phyloP scores from a whole-genome alignment of 1,140 invertebrate species.

The Geopemphigus sp. region DNA sequence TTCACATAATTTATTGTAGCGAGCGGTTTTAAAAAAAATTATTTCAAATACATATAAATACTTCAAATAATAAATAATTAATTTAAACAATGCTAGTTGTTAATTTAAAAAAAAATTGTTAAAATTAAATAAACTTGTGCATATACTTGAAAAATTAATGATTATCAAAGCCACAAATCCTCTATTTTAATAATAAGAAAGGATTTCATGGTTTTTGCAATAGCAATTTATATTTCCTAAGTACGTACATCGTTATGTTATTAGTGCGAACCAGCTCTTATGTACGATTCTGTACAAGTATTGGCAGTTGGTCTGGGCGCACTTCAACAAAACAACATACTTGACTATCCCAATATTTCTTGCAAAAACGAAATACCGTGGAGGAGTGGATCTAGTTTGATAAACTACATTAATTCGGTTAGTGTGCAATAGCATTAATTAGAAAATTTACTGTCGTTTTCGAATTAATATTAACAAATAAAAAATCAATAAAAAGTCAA shows the following conservation, averaged over 20 bases:
- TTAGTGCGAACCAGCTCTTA: constrained; percentile 74
- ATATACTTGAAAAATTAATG: too few species aligned
- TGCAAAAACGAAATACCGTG: constrained; percentile 72
- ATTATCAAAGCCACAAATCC: too few species aligned
- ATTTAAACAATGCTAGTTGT: too few species aligned
- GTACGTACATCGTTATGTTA: neutral
- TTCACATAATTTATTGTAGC: too few species aligned
- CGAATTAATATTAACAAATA: neutral
- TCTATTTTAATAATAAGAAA: too few species aligned
- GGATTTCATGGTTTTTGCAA: too few species aligned
- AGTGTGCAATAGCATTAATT: constrained; percentile 54
- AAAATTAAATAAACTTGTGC: too few species aligned
- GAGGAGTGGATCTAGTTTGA: constrained; percentile 74
- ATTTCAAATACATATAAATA: too few species aligned
- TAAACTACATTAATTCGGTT: constrained; percentile 77
- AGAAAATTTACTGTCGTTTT: neutral
- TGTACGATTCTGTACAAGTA: constrained; percentile 76
- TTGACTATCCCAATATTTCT: constrained; percentile 67
- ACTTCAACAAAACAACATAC: constrained; percentile 64
- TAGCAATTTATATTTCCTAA: neutral
- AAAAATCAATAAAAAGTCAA: neutral
- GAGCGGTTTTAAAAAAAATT: too few species aligned
- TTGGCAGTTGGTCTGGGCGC: constrained; percentile 71
- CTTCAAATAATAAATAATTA: too few species aligned
- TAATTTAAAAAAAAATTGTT: too few species aligned